Percentiles rank a stretch among this genome's conserved stretches.
These are phyloP conservation scores for Amia ocellicauda DNA, from an alignment of 2,113 vertebrate species.

Conservation along the genomic window DNA sequence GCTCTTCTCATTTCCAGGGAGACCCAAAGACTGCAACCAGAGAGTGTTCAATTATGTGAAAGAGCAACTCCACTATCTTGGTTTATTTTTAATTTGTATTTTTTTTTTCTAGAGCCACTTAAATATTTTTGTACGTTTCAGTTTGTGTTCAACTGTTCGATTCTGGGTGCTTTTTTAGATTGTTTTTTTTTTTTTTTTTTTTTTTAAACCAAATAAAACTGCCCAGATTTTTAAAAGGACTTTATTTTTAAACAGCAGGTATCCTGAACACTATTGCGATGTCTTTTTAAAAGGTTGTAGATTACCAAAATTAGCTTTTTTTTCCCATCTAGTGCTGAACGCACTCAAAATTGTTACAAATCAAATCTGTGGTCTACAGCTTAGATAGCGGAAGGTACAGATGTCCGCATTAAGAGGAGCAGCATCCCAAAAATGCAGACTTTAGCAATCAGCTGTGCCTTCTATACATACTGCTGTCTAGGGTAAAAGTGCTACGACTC, in stretches of 20 bases:
- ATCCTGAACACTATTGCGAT: constrained; percentile 19
- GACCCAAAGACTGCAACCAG: constrained; percentile 78
- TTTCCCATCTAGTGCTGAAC: too few relatives aligned
- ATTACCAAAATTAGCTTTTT: not conserved
- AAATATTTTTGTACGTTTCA: constrained; percentile 72
- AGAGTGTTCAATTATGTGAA: constrained; percentile 91
- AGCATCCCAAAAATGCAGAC: too few relatives aligned
- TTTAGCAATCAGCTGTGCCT: too few relatives aligned
- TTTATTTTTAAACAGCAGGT: constrained; percentile 40
- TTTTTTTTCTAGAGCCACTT: constrained; percentile 62
- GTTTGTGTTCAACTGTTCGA: constrained; percentile 47
- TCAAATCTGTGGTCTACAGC: too few relatives aligned
- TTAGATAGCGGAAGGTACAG: not conserved
- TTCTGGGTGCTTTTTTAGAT: constrained; percentile 59
- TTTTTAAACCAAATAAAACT: constrained; percentile 42
- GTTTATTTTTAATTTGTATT: constrained; percentile 33
- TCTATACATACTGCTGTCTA: too few relatives aligned
- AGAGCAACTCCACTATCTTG: constrained; percentile 30
- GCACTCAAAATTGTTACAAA: too few relatives aligned
- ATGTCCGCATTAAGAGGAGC: too few relatives aligned
- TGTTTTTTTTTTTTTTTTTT: constrained; percentile 37
- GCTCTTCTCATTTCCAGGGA: constrained; percentile 58
- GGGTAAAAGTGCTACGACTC: too few relatives aligned
- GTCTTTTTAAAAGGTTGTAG: constrained; percentile 23
- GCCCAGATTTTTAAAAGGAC: constrained; percentile 44